Base-by-base conservation (phyloP, 2,888 invertebrate genomes). In the Lepidochitona cinerea region DNA sequence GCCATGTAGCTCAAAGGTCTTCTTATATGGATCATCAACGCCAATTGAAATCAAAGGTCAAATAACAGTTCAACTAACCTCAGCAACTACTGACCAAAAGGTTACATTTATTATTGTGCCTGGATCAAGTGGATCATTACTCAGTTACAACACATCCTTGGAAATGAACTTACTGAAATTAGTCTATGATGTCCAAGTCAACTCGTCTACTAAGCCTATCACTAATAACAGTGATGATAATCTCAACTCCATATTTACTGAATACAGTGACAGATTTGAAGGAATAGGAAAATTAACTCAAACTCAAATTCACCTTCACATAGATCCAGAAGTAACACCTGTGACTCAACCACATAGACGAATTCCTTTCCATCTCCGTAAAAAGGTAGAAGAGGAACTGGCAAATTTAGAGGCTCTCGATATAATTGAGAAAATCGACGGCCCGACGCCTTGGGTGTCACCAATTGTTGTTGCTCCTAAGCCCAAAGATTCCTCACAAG, bases 361-460 rank as follows among this genome's bases (percentile, higher is more conserved):
- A 35, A 71, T 80, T 29, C 78, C 81, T 7, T 83, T 80, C 70
- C 76, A 78, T 29, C 37, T 79, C 4, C 37, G 78, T 26, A 73
- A 78, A 52, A 41, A 74, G 23, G 73, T 81, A 9, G 75, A 77
- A 65, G 54, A 70, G 36, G 71, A 83, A 71, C 72, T 81, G 35
- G 70, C 77, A 26, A 54, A 68, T 9, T 69, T 80, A 37, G 70
- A 76, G 53, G 66, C 76, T 29, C 52, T 71, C 12, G 82, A 79
- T 54, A 75, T 83, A n/a, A 84, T 83, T 12, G 80, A 84, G 67
- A 75, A 67, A 65, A 78, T 79, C 12, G 77, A 77, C 37, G 81
- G 79, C 2, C 80, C 81, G 9, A 80, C 80, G 35, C 77, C 80
- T 0, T 83, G 84, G 82, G 82, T 84, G 23, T 76, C 78, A 32